Percentiles rank a stretch among this genome's conserved stretches.
phyloP scores from a whole-genome alignment of 2,113 vertebrate genomes.

The Embiotoca jacksoni region DNA sequence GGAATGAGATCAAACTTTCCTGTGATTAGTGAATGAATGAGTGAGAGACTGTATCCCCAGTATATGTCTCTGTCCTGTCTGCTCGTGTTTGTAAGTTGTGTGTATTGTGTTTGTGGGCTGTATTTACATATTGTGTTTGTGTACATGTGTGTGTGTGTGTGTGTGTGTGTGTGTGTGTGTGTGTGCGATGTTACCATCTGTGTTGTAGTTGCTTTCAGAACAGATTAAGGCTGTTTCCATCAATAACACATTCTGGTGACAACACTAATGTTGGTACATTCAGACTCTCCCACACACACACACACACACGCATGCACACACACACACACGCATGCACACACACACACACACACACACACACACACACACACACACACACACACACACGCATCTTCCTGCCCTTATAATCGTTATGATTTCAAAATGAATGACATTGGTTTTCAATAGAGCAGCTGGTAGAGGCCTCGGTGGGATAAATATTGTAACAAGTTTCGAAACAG shows the following conservation, averaged over 20 bases:
- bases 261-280: constrained; percentile 28
- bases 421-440: neutral
- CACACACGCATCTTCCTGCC: neutral
- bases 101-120: constrained; percentile 10
- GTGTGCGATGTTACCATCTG: constrained; percentile 42
- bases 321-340: constrained; percentile 5
- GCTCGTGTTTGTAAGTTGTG: neutral
- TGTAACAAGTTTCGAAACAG: constrained; percentile 13
- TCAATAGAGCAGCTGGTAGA: constrained; percentile 17
- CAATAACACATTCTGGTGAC: constrained; percentile 45
- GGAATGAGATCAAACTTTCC: neutral
- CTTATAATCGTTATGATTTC: constrained; percentile 6
- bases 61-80: constrained; percentile 6
- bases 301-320: neutral
- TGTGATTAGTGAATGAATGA: neutral
- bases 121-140: constrained; percentile 1
- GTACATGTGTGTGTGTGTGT: neutral
- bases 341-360: neutral
- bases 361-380: neutral
- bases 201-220: constrained; percentile 53
- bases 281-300: neutral
- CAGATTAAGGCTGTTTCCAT: constrained; percentile 25
- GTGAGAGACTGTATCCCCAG: neutral
- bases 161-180: no score
- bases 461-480: constrained; percentile 30